Evolutionary conservation across 2,113 vertebrate genomes (phyloP).

Genomic region (Oncorhynchus clarkii): DNA sequence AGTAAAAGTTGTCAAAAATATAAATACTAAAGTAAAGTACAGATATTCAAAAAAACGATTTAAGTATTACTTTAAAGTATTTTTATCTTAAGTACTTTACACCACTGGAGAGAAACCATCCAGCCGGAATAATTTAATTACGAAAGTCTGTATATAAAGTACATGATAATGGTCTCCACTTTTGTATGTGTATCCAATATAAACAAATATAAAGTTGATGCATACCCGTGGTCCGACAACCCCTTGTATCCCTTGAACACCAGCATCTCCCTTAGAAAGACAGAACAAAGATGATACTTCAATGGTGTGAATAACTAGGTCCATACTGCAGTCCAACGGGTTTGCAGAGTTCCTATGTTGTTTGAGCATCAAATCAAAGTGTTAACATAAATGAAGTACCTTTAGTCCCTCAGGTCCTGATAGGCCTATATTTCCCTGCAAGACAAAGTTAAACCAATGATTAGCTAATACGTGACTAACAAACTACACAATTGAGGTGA

Average conservation of each 20-base stretch:
- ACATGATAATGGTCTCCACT: not conserved
- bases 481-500: not conserved
- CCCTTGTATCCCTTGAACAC: constrained; percentile 72
- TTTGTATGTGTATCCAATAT: not conserved
- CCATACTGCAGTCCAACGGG: not conserved
- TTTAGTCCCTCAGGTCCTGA: constrained; percentile 76
- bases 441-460: constrained; percentile 20
- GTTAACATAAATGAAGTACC: constrained; percentile 54
- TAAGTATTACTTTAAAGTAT: no score
- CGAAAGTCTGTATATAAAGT: not conserved
- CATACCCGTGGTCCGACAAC: constrained; percentile 69
- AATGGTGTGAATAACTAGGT: not conserved
- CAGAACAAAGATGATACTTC: not conserved
- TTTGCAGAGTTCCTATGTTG: no score
- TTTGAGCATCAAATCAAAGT: no score
- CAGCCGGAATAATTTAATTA: constrained; percentile 32
- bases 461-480: not conserved
- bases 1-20: no score
- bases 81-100: no score
- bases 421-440: constrained; percentile 76
- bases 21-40: no score
- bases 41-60: no score
- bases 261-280: constrained; percentile 65
- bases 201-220: not conserved
- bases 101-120: constrained; percentile 31